phyloP scores from a whole-genome alignment of 2,797 vertebrate genomes.

The Molossus alvarezi region DNA sequence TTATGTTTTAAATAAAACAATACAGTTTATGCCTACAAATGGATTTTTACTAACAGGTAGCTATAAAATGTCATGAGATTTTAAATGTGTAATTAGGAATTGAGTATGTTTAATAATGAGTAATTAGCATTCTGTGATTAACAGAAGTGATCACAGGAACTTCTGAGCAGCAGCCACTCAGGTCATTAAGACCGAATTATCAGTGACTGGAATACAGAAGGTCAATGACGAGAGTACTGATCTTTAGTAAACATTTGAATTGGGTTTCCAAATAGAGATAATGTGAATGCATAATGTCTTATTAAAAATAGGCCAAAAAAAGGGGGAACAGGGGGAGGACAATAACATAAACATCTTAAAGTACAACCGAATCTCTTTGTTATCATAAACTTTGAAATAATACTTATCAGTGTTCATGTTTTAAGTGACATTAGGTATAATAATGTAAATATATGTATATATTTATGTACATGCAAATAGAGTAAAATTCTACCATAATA shows the following conservation, averaged over 20 bases:
- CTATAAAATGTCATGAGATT: constrained; percentile 63
- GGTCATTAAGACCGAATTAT: background rate
- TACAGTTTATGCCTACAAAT: background rate
- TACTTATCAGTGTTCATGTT: background rate
- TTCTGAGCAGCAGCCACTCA: constrained; percentile 52
- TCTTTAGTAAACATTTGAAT: constrained; percentile 19
- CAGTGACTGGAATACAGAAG: constrained; percentile 29
- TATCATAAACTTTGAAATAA: constrained; percentile 27
- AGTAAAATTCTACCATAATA: background rate
- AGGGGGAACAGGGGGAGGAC: too few relatives aligned
- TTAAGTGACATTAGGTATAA: constrained; percentile 26
- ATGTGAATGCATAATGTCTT: background rate
- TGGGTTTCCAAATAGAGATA: constrained; percentile 48
- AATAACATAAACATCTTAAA: constrained; percentile 1
- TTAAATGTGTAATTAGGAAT: constrained; percentile 69
- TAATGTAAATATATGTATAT: background rate
- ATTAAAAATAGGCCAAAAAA: background rate
- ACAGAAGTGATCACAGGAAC: constrained; percentile 44
- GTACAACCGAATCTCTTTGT: background rate
- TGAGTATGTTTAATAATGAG: constrained; percentile 63
- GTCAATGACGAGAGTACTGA: background rate
- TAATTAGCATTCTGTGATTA: constrained; percentile 72
- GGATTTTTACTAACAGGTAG: constrained; percentile 67
- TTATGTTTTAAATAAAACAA: constrained; percentile 67
- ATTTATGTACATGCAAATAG: background rate